phyloP scores from a whole-genome alignment of 2,113 vertebrate species.

The Salvelinus fontinalis region DNA sequence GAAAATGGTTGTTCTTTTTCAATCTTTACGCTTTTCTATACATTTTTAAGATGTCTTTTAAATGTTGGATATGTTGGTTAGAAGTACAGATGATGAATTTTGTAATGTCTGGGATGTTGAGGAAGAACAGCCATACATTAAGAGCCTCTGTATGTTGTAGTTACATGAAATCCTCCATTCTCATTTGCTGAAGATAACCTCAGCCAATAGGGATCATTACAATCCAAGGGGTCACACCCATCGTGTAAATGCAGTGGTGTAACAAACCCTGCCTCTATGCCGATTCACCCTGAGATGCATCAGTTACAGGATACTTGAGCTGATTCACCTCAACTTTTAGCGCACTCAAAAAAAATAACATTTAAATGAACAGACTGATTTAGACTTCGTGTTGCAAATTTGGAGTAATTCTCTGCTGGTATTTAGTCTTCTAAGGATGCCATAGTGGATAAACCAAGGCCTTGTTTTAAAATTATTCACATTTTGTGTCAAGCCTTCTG shows the following conservation, averaged over 20 bases:
- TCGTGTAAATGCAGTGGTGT: slow-evolving; percentile 14
- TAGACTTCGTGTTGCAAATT: not conserved
- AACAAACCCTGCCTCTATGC: slow-evolving; percentile 13
- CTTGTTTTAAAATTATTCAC: not conserved
- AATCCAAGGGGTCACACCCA: slow-evolving; percentile 21
- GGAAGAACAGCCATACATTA: slow-evolving; percentile 44
- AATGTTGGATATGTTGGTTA: slow-evolving; percentile 15
- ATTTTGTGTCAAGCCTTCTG: slow-evolving; percentile 2
- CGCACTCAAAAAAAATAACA: not conserved
- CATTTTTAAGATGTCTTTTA: slow-evolving; percentile 34
- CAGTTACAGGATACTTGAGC: not conserved
- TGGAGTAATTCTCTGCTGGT: not conserved
- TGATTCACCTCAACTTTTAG: not conserved
- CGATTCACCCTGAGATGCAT: not conserved
- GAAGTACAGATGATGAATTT: not conserved
- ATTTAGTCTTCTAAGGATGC: not conserved
- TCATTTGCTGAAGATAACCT: slow-evolving; percentile 7
- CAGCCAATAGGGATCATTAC: slow-evolving; percentile 23
- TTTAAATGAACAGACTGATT: not conserved
- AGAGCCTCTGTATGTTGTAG: slow-evolving; percentile 15
- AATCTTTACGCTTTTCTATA: slow-evolving; percentile 26
- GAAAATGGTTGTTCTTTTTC: slow-evolving; percentile 33
- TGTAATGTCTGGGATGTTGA: slow-evolving; percentile 28
- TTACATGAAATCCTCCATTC: not conserved
- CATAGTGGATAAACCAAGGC: not conserved